Base-by-base conservation (phyloP, 2,888 invertebrate species). In the Mesoligia furuncula region DNA sequence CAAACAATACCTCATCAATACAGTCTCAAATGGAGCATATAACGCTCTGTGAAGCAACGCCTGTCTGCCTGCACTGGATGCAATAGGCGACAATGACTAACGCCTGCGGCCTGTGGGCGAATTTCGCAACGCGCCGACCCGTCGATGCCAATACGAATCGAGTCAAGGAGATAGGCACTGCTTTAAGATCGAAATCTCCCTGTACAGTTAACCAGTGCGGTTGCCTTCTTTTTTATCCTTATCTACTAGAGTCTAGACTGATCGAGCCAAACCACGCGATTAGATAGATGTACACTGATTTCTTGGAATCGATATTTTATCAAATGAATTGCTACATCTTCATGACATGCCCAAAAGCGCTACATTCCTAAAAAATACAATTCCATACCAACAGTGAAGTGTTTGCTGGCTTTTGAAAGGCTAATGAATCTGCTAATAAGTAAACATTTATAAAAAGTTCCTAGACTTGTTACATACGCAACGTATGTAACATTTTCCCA, bases 41-140 rank as follows among this genome's bases (percentile, higher is more conserved):
- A 87, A 83, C 77, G 71, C 75, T 83, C 72, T 86, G 85, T 90
- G 88, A 86, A 82, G 90, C 89, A 90, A 92, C 82, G 78, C 72
- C 81, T 84, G 86, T 84, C 84, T 85, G 84, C 81, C 83, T 89
- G 90, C 88, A 88, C 85, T 90, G 90, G 90, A 92, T 94, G 94
- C 94, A 94, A 93, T 93, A 93, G 91, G 92, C 93, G 94, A 95
- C 96, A 95, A 94, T 95, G 94, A 95, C 92, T 95, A 94, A 95
- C 92, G 92, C 90, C 91, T 88, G 88, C 87, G 85, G 91, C 86
- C 86, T 89, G 91, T 92, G 91, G 93, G 92, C 93, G 91, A 91
- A 91, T 96, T 95, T 95, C 93, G 93, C 93, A 96, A 96, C 89
- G 62, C 79, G 77, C 77, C 89, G 89, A 88, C 89, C 92, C 91